phyloP scores from a whole-genome alignment of 2,888 invertebrate species.

The Buathra laborator region DNA sequence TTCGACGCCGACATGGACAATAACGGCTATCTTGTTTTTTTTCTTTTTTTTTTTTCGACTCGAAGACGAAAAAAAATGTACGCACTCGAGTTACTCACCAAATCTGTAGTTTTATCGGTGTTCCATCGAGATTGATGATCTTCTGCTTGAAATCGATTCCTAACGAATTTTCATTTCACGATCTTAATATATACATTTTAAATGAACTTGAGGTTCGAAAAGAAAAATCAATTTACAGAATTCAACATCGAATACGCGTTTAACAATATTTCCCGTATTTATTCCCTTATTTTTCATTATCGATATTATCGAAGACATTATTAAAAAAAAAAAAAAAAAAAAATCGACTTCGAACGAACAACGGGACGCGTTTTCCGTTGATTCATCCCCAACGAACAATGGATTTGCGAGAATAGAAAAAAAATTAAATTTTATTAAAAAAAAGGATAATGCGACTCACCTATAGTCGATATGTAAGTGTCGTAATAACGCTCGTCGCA shows the following conservation, averaged over 20 bases:
- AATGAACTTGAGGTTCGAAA: conserved; percentile 24
- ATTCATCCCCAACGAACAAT: conserved; percentile 2
- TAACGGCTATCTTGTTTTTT: conserved; percentile 23
- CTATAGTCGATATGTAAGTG: conserved; percentile 96
- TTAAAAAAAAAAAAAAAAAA: background rate
- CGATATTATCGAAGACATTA: background rate
- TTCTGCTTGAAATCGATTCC: conserved; percentile 97
- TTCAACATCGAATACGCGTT: conserved; percentile 7
- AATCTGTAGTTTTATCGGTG: conserved; percentile 93
- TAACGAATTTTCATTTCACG: conserved; percentile 83
- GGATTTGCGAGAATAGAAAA: conserved; percentile 14
- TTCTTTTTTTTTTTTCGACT: conserved; percentile 30
- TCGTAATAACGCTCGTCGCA: conserved; percentile 96
- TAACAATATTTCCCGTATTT: background rate
- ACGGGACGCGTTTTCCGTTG: background rate
- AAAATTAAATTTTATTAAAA: conserved; percentile 3
- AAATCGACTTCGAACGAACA: background rate
- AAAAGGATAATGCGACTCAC: conserved; percentile 86
- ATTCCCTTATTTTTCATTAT: background rate
- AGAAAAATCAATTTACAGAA: background rate
- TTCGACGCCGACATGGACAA: conserved; percentile 32
- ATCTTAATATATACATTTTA: conserved; percentile 60
- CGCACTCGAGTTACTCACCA: conserved; percentile 83
- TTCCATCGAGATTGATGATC: conserved; percentile 94
- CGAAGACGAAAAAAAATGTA: conserved; percentile 30